These are phyloP conservation scores for Eurypyga helias DNA, from an alignment of 2,113 vertebrate genomes.

Conservation along the genomic window DNA sequence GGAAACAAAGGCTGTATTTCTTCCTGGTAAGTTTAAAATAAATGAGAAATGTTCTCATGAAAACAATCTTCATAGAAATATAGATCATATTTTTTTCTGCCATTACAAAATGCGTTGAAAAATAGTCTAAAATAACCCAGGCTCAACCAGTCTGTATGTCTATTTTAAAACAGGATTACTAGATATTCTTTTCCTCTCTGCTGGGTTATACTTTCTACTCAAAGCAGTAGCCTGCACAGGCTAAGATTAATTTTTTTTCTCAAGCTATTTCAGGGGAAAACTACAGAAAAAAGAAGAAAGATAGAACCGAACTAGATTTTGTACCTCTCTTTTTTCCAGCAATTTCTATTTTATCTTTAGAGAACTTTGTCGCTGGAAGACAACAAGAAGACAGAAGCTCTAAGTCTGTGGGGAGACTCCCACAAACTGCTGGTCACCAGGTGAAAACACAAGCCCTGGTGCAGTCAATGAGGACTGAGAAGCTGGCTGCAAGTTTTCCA, in stretches of 20 bases:
- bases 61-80: constrained; percentile 11
- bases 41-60: background rate
- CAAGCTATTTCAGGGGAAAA: background rate
- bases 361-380: background rate
- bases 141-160: background rate
- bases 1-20: constrained; percentile 17
- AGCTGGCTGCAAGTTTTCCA: background rate
- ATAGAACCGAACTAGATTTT: background rate
- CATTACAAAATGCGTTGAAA: constrained; percentile 4
- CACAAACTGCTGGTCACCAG: background rate
- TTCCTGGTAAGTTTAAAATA: constrained; percentile 33
- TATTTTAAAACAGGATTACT: constrained; percentile 41
- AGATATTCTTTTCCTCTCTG: constrained; percentile 9
- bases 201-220: constrained; percentile 34
- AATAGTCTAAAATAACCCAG: constrained; percentile 1
- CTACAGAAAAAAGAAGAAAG: background rate
- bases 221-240: background rate
- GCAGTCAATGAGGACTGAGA: background rate
- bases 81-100: background rate
- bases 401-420: background rate
- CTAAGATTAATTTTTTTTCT: constrained; percentile 27
- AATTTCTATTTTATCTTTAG: background rate
- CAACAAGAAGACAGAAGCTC: background rate
- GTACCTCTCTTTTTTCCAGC: background rate
- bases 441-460: background rate